These are phyloP conservation scores for Hippocampus kuda DNA, from an alignment of 2,797 vertebrate genomes.

Conservation along the genomic window DNA sequence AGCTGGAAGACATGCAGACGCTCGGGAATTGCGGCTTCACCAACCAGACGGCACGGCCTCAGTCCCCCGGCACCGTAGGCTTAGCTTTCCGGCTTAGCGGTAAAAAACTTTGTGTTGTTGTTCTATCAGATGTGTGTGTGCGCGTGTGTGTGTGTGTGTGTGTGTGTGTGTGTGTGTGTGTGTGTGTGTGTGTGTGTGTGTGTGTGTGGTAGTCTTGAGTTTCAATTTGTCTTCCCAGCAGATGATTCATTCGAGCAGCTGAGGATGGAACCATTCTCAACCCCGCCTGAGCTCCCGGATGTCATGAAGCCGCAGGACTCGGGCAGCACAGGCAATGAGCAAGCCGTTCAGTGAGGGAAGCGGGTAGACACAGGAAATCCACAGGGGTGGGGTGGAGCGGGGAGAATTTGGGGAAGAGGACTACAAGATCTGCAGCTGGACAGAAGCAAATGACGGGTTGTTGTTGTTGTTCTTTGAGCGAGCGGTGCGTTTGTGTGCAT, in stretches of 20 bases:
- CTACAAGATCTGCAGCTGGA: constrained; percentile 33
- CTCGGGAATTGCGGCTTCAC: constrained; percentile 88
- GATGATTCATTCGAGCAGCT: constrained; percentile 83
- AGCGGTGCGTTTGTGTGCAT: constrained; percentile 41
- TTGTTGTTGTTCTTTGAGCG: neutral
- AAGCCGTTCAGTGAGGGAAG: constrained; percentile 79
- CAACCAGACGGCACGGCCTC: constrained; percentile 85
- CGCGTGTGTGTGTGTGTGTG: neutral
- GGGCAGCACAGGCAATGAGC: constrained; percentile 82
- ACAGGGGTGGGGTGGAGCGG: constrained; percentile 27
- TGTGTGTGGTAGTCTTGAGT: neutral
- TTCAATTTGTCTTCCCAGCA: constrained; percentile 27
- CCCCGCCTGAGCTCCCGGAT: constrained; percentile 84
- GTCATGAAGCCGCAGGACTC: constrained; percentile 94
- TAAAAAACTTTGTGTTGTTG: constrained; percentile 21
- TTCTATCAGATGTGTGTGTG: neutral
- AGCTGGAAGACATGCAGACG: constrained; percentile 77
- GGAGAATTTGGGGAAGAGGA: constrained; percentile 13
- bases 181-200: neutral
- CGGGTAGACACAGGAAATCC: constrained; percentile 7
- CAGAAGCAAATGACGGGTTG: constrained; percentile 33
- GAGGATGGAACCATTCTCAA: constrained; percentile 81
- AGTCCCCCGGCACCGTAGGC: constrained; percentile 85
- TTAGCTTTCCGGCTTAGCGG: constrained; percentile 66
- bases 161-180: too few species aligned